Evolutionary conservation across 1,140 invertebrate genomes (phyloP), one percentile per base, ranked within the genome.

Genomic region (Brachionus manjavacas): DNA sequence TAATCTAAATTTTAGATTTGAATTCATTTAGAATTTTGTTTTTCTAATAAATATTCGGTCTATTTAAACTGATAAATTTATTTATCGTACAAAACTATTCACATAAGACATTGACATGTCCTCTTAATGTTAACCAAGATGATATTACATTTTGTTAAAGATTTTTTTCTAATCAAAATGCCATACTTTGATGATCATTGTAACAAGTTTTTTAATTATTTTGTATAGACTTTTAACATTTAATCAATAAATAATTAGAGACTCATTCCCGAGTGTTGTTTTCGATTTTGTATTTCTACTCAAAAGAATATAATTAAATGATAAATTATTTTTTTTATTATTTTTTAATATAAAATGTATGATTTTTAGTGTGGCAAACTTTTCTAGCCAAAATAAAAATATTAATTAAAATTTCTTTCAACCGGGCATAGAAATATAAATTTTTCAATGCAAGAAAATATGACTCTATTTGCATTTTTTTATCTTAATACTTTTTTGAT

Each of bases 201-300:
- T 72, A 72, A 9, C 28, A 72, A 39, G 16, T 72, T 72, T 72
- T 41, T 41, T 41, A 41, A 41, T 41, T 72, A 16, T 72, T 72
- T 72, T 72, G 28, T 72, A 72, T 72, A 72, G 68, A 72, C 68
- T 72, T 72, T 39, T 72, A 72, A 72, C 68, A 72, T 72, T 72
- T 39, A 72, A 72, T 72, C 68, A 39, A 39, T 72, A 72, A 43
- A 39, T 72, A 41, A 72, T 41, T 72, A 16, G 12, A 41, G 16
- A 20, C 66, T 31, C 31, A n/a, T 39, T 72, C 39, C 11, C 7
- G n/a, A 20, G 35, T 6, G 35, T 72, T 72, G n/a, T 72, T 20
- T 72, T 72, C 39, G n/a, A 20, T 72, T 72, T 70, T 72, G 9
- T 41, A 72, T 16, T 39, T 41, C 4, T 68, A 72, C 3, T 7